Evolutionary conservation across 2,113 vertebrate genomes (phyloP), one percentile per base, ranked within the genome.

Genomic region (Sander vitreus): DNA sequence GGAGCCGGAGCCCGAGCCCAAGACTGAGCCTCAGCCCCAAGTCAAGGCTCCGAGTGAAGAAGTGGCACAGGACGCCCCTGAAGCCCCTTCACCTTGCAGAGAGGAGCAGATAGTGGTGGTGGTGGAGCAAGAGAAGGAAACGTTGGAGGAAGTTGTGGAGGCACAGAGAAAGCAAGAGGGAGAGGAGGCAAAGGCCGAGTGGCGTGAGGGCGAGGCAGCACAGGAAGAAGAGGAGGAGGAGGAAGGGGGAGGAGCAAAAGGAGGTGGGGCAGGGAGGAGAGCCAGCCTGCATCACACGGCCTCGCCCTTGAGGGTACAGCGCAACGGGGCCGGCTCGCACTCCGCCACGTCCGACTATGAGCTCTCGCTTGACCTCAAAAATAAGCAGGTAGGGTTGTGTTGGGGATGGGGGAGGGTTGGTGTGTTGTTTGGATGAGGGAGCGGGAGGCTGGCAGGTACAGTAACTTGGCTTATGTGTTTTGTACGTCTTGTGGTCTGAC

Each of bases 361-460:
- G 93, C 97, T 98, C 95, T 99, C 98, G 84, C 96, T 99, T 96
- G 97, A 99, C 96, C 97, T 99, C 97, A 99, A 99, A 97, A 99
- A 98, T 96, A 99, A 99, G 96, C 98, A 99, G 98, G 98, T 99
- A 98, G 96, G 96, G 87, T 82, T 84, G 78, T 89, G 86, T 90
- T 80, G 85, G 80, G 89, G 72, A 63, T 1, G 53, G 71, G 83
- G 48, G 27, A 4, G 72, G 53, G 83, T 73, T 62, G 83, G 58
- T 85, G 86, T 89, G 63, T 64, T 63, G 77, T 73, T 47, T 71
- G 76, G 43, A 36, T 64, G 75, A 19, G 62, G 65, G 43, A 43
- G 70, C 50, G 45, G 53, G 72, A 27, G 69, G 69, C 60, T 43
- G 10, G 70, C 60, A 50, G 57, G 50, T 75, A 39, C 36, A 57